phyloP scores from a whole-genome alignment of 2,888 invertebrate genomes.

The Odontocerum albicorne region DNA sequence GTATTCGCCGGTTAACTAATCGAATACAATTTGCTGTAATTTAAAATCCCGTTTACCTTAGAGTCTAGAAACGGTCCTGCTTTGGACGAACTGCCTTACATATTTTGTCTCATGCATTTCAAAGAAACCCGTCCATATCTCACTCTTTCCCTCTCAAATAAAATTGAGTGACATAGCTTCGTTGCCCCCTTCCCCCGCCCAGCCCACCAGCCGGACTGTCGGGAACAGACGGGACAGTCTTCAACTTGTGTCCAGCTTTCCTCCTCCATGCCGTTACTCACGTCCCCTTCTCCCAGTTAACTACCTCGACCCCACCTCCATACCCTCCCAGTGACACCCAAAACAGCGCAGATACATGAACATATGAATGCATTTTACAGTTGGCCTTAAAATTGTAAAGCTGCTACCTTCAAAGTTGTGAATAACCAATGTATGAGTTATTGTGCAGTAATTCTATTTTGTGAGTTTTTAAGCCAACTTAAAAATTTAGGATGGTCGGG shows the following conservation, averaged over 20 bases:
- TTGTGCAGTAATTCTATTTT: too few relatives aligned
- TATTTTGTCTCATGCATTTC: conserved; percentile 20
- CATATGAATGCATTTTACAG: conserved; percentile 7
- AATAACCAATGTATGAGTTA: too few relatives aligned
- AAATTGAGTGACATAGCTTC: conserved; percentile 36
- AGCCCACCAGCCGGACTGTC: conserved; percentile 32
- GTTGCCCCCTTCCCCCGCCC: conserved; percentile 13
- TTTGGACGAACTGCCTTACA: not conserved
- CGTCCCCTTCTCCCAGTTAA: conserved; percentile 35
- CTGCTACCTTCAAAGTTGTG: too few relatives aligned
- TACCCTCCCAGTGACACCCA: not conserved
- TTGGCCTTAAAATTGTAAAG: conserved; percentile 4
- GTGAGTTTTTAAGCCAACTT: too few relatives aligned
- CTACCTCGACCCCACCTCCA: conserved; percentile 32
- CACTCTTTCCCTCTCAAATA: conserved; percentile 31
- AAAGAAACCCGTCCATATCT: conserved; percentile 8
- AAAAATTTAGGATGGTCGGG: too few relatives aligned
- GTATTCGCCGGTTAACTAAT: too few relatives aligned
- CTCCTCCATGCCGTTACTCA: conserved; percentile 26
- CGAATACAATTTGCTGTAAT: too few relatives aligned
- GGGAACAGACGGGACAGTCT: conserved; percentile 38
- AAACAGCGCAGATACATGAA: not conserved
- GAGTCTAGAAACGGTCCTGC: too few relatives aligned
- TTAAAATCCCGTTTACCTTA: conserved; percentile 18
- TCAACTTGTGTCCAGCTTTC: conserved; percentile 36